Base-by-base conservation (phyloP, 92 coral and sea anemone genomes). In the Siderastrea siderea region DNA sequence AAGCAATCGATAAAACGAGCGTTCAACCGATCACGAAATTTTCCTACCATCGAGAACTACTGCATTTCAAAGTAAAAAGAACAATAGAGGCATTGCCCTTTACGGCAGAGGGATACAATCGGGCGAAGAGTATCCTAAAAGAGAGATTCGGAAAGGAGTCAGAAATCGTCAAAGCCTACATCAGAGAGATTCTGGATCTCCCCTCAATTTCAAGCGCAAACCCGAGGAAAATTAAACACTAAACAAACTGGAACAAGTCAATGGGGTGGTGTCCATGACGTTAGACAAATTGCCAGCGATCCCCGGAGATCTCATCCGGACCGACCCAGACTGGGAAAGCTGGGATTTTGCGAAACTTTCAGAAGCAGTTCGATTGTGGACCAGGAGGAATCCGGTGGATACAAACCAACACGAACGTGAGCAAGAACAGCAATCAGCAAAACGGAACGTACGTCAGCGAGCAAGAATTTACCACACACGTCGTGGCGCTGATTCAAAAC, bases 221-320 rank as follows among this genome's bases (percentile, higher is more conserved):
- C 51, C 88, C 84, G 16, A 86, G 61, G 49, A 91, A 86, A 17
- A 70, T 91, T 46, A 91, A 64, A 91, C 94, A 8, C 15, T 91
- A 52, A 85, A 86, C 47, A 86, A 86, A 75, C 84, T 91, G 61
- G 88, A 86, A 3, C 91, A 83, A 55, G 94, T 91, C 26, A 86
- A 91, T 52, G 88, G 91, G 48, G 74, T 72, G 43, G 91, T 86
- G 68, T 69, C 93, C 15, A 65, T 90, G 88, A 90, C 87, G 44
- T 49, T 90, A 1, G 93, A 90, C 51, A 90, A 90, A 16, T 15
- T 90, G 71, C 90, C 93, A 6, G 84, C 89, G 5, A 90, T 90
- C 69, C 74, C 76, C 2, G 83, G 90, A 7, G 93, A 85, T 67
- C 61, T 80, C 55, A 83, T 90, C 6, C 79, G 90, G 0, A 86